These are phyloP conservation scores for Zingel zingel DNA, from an alignment of 2,113 vertebrate genomes.

Conservation along the genomic window DNA sequence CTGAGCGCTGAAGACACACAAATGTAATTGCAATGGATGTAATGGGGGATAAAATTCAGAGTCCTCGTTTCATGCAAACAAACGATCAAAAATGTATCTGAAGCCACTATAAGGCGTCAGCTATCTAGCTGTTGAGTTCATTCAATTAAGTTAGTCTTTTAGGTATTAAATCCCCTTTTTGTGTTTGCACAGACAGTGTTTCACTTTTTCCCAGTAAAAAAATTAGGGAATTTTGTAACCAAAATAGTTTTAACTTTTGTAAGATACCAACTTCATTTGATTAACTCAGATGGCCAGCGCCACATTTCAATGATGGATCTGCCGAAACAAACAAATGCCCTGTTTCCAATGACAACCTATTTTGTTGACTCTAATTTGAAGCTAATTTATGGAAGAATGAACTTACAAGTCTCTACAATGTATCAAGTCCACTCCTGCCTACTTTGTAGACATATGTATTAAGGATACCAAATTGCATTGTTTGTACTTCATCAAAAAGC, in stretches of 20 bases:
- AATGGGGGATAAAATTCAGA: not conserved
- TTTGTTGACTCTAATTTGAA: not conserved
- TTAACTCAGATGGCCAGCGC: too few relatives aligned
- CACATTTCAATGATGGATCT: not conserved
- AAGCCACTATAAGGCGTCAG: not conserved
- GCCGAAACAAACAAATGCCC: not conserved
- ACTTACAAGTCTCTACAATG: not conserved
- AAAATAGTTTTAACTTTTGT: not conserved
- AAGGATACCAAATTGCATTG: not conserved
- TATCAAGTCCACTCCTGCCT: not conserved
- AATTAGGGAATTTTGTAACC: not conserved
- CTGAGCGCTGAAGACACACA: slow-evolving; percentile 15
- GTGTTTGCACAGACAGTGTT: not conserved
- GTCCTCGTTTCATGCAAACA: not conserved
- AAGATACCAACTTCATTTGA: not conserved
- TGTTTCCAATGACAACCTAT: not conserved
- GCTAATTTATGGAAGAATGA: too few relatives aligned
- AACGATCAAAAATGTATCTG: not conserved
- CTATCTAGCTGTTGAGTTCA: not conserved
- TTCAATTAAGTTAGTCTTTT: not conserved
- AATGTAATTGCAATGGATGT: not conserved
- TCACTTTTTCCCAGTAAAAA: not conserved
- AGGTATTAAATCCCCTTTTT: not conserved
- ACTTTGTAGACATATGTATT: not conserved
- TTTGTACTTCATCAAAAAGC: too few relatives aligned